Conservation (phyloP, 1,140 invertebrate genomes). For the Muscidifurax raptorellus region DNA sequence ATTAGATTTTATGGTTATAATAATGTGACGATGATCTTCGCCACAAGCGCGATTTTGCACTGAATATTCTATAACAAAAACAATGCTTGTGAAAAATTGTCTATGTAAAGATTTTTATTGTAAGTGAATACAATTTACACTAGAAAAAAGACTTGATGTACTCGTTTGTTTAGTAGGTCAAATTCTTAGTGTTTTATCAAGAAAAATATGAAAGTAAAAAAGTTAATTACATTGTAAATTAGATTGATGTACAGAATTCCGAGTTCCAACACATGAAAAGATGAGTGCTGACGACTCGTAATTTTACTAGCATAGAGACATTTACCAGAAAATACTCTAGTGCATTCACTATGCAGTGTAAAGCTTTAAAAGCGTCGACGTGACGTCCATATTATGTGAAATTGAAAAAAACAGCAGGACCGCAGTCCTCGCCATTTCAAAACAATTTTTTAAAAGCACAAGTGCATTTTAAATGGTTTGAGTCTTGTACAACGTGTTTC, state of each 20-base stretch:
- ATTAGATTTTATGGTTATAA: slow-evolving; percentile 47
- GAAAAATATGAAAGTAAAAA: slow-evolving; percentile 34
- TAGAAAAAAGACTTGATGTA: slow-evolving; percentile 30
- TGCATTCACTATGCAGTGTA: slow-evolving; percentile 6
- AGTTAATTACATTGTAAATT: slow-evolving; percentile 21
- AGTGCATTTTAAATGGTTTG: slow-evolving; percentile 34
- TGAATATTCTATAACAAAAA: slow-evolving; percentile 24
- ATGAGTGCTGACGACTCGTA: slow-evolving; percentile 5
- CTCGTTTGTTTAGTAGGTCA: slow-evolving; percentile 19
- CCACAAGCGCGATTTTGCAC: slow-evolving; percentile 25
- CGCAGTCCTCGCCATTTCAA: background rate
- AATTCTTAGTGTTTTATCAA: background rate
- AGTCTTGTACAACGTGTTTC: slow-evolving; percentile 43
- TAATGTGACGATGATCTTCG: background rate
- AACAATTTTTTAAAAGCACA: slow-evolving; percentile 22
- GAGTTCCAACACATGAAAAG: background rate
- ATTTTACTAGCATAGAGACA: slow-evolving; percentile 12
- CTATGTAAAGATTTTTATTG: slow-evolving; percentile 8
- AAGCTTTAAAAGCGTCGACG: slow-evolving; percentile 25
- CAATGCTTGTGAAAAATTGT: slow-evolving; percentile 39
- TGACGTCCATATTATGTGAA: slow-evolving; percentile 18
- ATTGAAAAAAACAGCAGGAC: background rate
- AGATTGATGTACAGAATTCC: background rate
- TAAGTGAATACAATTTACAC: slow-evolving; percentile 11
- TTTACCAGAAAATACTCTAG: slow-evolving; percentile 3